Conservation (phyloP, 2,113 vertebrate species). For the Solea solea region DNA sequence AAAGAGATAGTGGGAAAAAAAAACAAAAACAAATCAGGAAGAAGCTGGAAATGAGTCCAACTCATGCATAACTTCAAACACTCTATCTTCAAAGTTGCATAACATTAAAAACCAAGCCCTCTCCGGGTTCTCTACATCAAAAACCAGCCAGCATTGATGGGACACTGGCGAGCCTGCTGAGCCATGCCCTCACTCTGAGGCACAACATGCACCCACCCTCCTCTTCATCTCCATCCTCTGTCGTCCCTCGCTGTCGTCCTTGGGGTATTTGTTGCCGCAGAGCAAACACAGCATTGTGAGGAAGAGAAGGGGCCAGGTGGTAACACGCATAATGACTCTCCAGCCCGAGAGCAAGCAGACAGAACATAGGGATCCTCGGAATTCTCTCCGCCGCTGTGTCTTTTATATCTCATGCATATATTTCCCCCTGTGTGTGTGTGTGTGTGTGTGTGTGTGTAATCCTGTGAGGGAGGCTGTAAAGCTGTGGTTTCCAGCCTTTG, state of each 20-base stretch:
- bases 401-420: constrained; percentile 14
- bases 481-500: too few species aligned
- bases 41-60: constrained; percentile 81
- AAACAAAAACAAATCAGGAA: constrained; percentile 78
- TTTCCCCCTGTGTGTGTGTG: constrained; percentile 14
- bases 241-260: constrained; percentile 53
- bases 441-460: constrained; percentile 3
- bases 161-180: constrained; percentile 62
- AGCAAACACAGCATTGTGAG: constrained; percentile 39
- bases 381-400: constrained; percentile 2
- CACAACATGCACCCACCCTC: constrained; percentile 54
- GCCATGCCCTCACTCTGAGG: constrained; percentile 61
- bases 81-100: constrained; percentile 82
- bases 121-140: constrained; percentile 73
- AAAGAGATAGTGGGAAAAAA: constrained; percentile 56
- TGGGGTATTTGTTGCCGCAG: constrained; percentile 52
- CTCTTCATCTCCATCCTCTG: constrained; percentile 68
- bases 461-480: not conserved
- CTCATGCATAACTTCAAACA: constrained; percentile 84
- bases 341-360: constrained; percentile 24
- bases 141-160: constrained; percentile 64
- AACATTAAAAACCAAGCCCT: constrained; percentile 78
- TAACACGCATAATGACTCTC: constrained; percentile 43
- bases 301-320: constrained; percentile 58
- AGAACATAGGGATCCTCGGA: constrained; percentile 28